Evolutionary conservation across 2,888 invertebrate species (phyloP).

Genomic region (Sinhomidia bicolor): DNA sequence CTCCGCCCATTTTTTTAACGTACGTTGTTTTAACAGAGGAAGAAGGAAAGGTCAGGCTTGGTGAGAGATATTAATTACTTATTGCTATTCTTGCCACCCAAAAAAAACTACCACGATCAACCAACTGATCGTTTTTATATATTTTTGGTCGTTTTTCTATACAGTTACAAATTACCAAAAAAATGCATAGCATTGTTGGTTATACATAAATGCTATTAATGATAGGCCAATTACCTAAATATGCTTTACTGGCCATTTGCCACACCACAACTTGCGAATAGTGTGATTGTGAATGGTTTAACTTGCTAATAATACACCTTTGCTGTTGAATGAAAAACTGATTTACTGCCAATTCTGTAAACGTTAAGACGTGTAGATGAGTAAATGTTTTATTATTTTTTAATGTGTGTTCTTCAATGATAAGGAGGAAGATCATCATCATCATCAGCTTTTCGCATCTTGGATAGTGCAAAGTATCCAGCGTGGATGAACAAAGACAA

Average conservation of each 20-base stretch:
- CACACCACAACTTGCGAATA: background rate
- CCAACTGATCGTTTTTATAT: too few species aligned
- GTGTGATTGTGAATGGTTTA: background rate
- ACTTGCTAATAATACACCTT: background rate
- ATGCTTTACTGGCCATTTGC: background rate
- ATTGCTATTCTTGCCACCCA: too few species aligned
- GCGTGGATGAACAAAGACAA: slow-evolving; percentile 49
- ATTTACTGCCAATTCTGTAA: background rate
- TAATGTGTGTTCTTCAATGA: background rate
- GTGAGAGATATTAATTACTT: slow-evolving; percentile 29
- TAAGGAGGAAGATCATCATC: background rate
- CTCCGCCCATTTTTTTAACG: background rate
- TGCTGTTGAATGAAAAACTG: background rate
- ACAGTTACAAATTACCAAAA: slow-evolving; percentile 8
- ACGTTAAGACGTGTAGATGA: background rate
- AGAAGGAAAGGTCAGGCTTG: slow-evolving; percentile 50
- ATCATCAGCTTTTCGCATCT: background rate
- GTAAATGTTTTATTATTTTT: background rate
- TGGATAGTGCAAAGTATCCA: background rate
- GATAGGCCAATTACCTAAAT: background rate
- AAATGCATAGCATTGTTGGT: background rate
- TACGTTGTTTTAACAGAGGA: slow-evolving; percentile 37
- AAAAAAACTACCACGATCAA: background rate
- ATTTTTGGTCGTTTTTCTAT: too few species aligned
- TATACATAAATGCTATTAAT: background rate